phyloP scores from a whole-genome alignment of 2,113 vertebrate species.

The Amphilophus citrinellus region DNA sequence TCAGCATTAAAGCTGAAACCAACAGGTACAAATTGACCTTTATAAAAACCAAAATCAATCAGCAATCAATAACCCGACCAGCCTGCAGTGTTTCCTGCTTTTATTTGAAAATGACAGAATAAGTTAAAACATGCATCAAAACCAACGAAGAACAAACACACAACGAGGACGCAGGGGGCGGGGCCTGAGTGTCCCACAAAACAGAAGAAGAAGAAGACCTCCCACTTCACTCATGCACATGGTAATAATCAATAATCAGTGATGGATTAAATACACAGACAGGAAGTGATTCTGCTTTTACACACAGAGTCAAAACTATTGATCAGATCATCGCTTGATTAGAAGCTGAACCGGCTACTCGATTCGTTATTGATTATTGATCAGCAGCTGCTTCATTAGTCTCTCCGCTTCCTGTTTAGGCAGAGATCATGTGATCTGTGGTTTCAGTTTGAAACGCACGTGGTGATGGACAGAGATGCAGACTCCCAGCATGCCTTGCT shows the following conservation, averaged over 20 bases:
- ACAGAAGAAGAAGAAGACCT: constrained; percentile 17
- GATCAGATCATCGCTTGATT: not conserved
- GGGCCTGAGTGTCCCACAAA: not conserved
- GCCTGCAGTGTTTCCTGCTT: constrained; percentile 30
- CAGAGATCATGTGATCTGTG: not conserved
- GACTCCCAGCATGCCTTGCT: not conserved
- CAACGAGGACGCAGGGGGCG: not conserved
- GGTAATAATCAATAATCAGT: constrained; percentile 76
- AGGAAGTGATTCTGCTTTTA: constrained; percentile 6
- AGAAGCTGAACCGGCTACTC: not conserved
- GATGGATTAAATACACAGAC: constrained; percentile 70
- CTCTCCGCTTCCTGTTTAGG: constrained; percentile 2
- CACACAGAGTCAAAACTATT: not conserved
- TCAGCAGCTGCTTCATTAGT: not conserved
- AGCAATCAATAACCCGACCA: not conserved
- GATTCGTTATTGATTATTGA: not conserved
- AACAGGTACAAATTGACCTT: not conserved
- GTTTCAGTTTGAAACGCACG: not conserved
- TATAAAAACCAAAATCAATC: not conserved
- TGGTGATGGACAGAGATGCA: not conserved
- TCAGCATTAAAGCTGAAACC: too few relatives aligned
- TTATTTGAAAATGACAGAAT: constrained; percentile 86
- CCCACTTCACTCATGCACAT: constrained; percentile 80
- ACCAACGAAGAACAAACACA: constrained; percentile 44
- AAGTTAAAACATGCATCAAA: constrained; percentile 88